phyloP scores from a whole-genome alignment of 2,888 invertebrate species.

The Carabus problematicus region DNA sequence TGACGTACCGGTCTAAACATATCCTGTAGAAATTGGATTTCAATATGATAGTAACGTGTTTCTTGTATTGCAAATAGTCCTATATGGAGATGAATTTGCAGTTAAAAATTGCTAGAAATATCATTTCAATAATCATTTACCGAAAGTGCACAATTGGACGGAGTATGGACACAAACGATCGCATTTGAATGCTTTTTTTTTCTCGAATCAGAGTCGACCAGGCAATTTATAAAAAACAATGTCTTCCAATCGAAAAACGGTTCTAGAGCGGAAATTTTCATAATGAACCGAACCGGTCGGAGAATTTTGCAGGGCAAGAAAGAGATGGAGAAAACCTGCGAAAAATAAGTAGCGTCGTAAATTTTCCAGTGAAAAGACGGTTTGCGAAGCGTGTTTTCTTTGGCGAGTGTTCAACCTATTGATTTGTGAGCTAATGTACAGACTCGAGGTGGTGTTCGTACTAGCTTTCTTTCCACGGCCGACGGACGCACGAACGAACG shows the following conservation, averaged over 20 bases:
- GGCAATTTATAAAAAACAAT: conserved; percentile 20
- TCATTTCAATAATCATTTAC: no score
- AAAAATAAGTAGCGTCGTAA: conserved; percentile 41
- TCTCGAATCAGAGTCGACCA: no score
- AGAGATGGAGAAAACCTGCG: not conserved
- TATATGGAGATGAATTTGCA: no score
- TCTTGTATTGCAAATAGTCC: no score
- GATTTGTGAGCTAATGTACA: conserved; percentile 43
- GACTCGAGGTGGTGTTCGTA: conserved; percentile 31
- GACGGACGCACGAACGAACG: conserved; percentile 6
- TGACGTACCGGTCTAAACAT: no score
- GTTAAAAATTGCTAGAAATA: no score
- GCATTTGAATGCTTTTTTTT: no score
- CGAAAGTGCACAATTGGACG: no score
- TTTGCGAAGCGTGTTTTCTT: conserved; percentile 37
- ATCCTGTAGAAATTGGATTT: no score
- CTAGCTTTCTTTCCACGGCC: conserved; percentile 17
- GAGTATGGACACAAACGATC: no score
- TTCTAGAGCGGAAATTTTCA: conserved; percentile 35
- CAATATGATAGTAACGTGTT: no score
- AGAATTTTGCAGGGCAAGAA: no score
- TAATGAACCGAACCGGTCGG: conserved; percentile 21
- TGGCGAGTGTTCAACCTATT: conserved; percentile 41
- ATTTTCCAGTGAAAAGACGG: conserved; percentile 36
- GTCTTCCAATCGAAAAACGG: conserved; percentile 27